phyloP scores from a whole-genome alignment of 2,888 invertebrate genomes.

The Calameuta pallipes region DNA sequence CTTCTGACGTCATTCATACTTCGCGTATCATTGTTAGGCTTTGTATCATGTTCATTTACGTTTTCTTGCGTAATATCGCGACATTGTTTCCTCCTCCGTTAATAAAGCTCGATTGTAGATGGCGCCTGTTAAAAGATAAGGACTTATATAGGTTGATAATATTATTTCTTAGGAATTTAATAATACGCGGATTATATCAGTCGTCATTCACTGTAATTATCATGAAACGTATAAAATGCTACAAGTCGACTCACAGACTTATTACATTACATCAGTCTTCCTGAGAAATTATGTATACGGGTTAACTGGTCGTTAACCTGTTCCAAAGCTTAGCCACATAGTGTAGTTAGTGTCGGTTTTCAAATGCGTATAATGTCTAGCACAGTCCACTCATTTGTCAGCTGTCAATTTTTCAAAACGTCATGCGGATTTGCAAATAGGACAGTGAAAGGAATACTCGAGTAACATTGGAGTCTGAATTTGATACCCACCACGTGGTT shows the following conservation, averaged over 20 bases:
- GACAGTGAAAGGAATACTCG: background rate
- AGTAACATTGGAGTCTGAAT: background rate
- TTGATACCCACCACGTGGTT: background rate
- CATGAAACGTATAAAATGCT: background rate
- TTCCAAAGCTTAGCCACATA: background rate
- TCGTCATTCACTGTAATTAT: background rate
- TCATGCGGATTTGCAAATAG: background rate
- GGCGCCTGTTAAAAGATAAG: background rate
- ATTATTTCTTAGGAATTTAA: background rate
- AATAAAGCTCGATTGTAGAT: background rate
- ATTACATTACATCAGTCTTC: background rate
- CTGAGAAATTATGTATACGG: background rate
- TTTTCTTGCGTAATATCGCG: background rate
- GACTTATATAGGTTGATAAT: background rate
- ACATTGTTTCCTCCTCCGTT: background rate
- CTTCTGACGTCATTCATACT: background rate
- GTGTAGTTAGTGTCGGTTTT: background rate
- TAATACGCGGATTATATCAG: background rate
- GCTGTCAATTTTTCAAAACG: background rate
- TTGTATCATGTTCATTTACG: background rate
- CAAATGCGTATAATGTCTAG: background rate
- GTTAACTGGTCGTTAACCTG: background rate
- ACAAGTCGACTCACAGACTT: background rate
- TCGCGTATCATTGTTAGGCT: background rate
- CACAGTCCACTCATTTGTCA: background rate